These are phyloP conservation scores for Synanceia verrucosa DNA, from an alignment of 2,797 vertebrate species.

Conservation along the genomic window DNA sequence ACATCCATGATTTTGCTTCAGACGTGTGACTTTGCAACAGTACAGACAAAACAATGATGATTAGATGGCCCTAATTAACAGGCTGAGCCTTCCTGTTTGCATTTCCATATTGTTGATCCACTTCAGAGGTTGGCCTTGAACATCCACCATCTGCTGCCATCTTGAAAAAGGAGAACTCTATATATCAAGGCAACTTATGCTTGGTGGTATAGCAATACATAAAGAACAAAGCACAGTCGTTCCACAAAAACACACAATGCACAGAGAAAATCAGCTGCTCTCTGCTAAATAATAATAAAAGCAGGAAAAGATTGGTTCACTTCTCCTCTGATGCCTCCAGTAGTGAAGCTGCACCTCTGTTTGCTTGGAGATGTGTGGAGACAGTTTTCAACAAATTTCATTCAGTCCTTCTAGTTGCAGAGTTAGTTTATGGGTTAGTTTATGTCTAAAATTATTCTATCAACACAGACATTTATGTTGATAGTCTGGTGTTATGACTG, in stretches of 20 bases:
- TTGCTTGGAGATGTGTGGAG: no score
- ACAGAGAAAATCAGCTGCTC: neutral
- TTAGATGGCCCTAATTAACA: neutral
- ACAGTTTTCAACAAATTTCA: no score
- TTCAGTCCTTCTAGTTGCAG: no score
- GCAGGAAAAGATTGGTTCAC: neutral
- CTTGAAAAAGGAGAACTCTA: slow-evolving; percentile 55
- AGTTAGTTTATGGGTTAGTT: no score
- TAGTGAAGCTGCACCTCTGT: neutral
- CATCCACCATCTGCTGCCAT: slow-evolving; percentile 88
- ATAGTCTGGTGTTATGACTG: no score
- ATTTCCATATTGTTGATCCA: slow-evolving; percentile 87
- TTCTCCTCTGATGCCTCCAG: neutral
- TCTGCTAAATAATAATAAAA: neutral
- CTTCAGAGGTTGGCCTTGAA: slow-evolving; percentile 85
- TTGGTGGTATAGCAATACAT: neutral
- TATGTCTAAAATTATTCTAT: no score
- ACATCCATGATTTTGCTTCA: neutral
- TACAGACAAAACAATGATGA: neutral
- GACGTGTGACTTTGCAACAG: neutral
- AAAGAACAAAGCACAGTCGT: neutral
- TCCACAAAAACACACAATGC: neutral
- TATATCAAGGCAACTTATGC: neutral
- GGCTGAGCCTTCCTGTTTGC: slow-evolving; percentile 64
- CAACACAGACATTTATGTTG: no score